These are phyloP conservation scores for Ochotona princeps DNA, from an alignment of 2,113 vertebrate genomes.

Conservation along the genomic window DNA sequence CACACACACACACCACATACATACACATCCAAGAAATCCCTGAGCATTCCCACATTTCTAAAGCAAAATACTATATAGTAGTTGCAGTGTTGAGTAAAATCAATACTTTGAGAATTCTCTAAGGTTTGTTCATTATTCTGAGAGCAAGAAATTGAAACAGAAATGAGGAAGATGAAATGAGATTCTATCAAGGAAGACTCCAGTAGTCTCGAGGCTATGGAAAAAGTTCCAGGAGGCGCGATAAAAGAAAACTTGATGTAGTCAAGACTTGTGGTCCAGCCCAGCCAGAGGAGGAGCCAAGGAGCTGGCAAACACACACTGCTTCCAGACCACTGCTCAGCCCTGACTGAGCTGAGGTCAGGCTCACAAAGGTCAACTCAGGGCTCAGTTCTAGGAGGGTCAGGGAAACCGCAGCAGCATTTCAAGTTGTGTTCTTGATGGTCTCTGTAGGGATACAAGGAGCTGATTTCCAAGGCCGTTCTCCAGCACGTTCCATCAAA, in stretches of 20 bases:
- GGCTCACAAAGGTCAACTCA: slow-evolving; percentile 32
- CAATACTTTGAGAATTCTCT: background rate
- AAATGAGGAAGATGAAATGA: slow-evolving; percentile 57
- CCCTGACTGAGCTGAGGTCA: background rate
- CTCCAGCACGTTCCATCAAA: slow-evolving; percentile 72
- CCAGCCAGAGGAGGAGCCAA: background rate
- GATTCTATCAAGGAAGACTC: slow-evolving; percentile 16
- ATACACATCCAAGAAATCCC: background rate
- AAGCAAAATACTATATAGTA: slow-evolving; percentile 14
- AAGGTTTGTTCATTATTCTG: slow-evolving; percentile 20
- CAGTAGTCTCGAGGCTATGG: background rate
- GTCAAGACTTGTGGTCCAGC: background rate
- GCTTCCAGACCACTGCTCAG: background rate
- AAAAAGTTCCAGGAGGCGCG: background rate
- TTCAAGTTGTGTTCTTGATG: slow-evolving; percentile 30
- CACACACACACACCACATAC: background rate
- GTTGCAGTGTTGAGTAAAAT: slow-evolving; percentile 19
- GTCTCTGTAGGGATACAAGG: background rate
- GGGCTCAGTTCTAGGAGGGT: slow-evolving; percentile 25
- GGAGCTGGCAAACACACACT: slow-evolving; percentile 45
- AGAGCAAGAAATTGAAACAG: slow-evolving; percentile 39
- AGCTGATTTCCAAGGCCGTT: slow-evolving; percentile 65
- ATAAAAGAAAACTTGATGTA: background rate
- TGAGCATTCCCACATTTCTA: slow-evolving; percentile 35
- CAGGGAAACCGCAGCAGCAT: background rate